These are phyloP conservation scores for Drosophila setosimentum DNA, from an alignment of 2,888 invertebrate species.

Conservation along the genomic window DNA sequence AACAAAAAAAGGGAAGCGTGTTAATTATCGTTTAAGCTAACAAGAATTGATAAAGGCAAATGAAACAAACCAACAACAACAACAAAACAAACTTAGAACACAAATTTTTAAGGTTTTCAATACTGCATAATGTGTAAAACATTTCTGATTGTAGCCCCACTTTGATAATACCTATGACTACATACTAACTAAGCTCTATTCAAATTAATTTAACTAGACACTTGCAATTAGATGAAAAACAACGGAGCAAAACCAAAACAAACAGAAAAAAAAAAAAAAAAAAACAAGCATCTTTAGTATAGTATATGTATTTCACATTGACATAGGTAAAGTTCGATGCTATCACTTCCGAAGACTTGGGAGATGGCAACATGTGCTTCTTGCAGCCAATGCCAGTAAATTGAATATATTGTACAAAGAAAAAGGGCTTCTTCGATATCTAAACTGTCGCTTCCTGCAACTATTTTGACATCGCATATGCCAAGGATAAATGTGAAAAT, in stretches of 20 bases:
- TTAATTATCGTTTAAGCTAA: constrained; percentile 76
- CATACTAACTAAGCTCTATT: constrained; percentile 63
- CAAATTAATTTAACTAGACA: constrained; percentile 61
- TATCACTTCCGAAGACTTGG: constrained; percentile 20
- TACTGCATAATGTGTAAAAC: constrained; percentile 46
- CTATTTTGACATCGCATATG: constrained; percentile 42
- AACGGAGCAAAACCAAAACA: constrained; percentile 73
- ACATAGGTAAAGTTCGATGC: constrained; percentile 34
- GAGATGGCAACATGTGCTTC: constrained; percentile 26
- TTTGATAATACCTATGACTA: constrained; percentile 52
- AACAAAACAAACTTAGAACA: constrained; percentile 59
- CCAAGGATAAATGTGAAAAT: constrained; percentile 36
- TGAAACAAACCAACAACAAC: constrained; percentile 59
- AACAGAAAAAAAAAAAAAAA: constrained; percentile 4
- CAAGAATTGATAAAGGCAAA: constrained; percentile 68
- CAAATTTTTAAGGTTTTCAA: constrained; percentile 76
- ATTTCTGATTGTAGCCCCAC: constrained; percentile 57
- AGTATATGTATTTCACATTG: constrained; percentile 37
- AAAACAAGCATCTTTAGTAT: constrained; percentile 46
- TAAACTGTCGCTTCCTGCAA: constrained; percentile 42
- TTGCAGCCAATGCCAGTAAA: constrained; percentile 29
- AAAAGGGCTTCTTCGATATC: constrained; percentile 39
- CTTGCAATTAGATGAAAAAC: constrained; percentile 56
- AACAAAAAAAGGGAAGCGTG: constrained; percentile 56
- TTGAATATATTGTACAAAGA: constrained; percentile 55